phyloP scores from a whole-genome alignment of 2,888 invertebrate species.

The Clostera curtula region DNA sequence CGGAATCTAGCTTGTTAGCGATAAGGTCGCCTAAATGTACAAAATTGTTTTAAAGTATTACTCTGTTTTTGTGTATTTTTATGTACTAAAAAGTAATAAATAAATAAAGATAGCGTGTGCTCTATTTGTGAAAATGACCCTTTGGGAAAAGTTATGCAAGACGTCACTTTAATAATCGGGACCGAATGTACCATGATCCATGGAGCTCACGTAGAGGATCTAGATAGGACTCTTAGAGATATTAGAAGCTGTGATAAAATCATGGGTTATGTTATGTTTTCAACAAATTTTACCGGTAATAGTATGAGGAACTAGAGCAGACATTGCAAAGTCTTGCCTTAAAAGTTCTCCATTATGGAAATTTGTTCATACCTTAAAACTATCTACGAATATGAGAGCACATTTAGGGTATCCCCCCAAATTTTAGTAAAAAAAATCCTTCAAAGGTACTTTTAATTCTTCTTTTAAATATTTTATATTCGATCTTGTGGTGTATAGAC shows the following conservation, averaged over 20 bases:
- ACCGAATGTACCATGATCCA: constrained; percentile 16
- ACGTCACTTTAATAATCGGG: constrained; percentile 13
- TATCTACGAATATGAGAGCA: constrained; percentile 21
- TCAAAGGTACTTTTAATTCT: no score
- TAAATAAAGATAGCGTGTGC: constrained; percentile 13
- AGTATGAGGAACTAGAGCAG: constrained; percentile 14
- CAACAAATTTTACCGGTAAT: constrained; percentile 19
- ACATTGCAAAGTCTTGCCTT: constrained; percentile 11
- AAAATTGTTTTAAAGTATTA: no score
- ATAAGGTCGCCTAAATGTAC: no score
- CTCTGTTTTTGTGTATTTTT: no score
- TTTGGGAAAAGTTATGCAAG: constrained; percentile 15
- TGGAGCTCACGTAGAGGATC: constrained; percentile 18
- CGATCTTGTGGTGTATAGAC: no score
- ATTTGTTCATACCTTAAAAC: constrained; percentile 14
- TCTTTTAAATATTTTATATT: no score
- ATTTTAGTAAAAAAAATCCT: no score
- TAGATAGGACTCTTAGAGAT: constrained; percentile 18
- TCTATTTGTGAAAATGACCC: constrained; percentile 17
- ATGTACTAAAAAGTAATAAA: no score
- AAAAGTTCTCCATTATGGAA: constrained; percentile 20
- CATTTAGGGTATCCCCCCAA: no score
- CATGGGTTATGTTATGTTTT: constrained; percentile 19
- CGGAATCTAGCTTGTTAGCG: no score
- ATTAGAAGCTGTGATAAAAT: constrained; percentile 12